Conservation (phyloP, 2,113 vertebrate species). For the Pagrus major region DNA sequence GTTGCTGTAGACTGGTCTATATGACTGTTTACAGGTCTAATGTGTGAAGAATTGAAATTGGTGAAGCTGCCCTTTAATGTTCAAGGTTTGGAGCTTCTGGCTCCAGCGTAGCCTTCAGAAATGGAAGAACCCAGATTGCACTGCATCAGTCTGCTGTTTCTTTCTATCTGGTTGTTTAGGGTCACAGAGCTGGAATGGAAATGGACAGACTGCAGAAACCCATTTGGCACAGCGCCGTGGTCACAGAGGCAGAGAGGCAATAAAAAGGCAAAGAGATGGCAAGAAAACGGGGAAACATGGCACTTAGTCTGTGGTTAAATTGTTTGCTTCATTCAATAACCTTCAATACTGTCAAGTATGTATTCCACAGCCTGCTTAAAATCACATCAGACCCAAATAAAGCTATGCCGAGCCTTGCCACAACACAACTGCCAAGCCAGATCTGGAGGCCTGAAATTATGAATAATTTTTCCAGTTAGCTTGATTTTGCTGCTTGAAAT, state of each 20-base stretch:
- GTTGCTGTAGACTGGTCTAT: constrained; percentile 19
- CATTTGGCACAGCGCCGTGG: constrained; percentile 31
- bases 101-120: background rate
- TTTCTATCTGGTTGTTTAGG: constrained; percentile 7
- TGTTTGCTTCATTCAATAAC: constrained; percentile 13
- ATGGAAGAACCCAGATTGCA: background rate
- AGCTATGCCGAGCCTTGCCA: background rate
- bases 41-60: no score
- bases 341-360: background rate
- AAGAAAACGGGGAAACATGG: constrained; percentile 3
- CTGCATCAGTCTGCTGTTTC: background rate
- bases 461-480: background rate
- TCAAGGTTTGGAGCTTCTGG: background rate
- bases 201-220: constrained; percentile 21
- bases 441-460: background rate
- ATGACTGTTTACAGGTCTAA: no score
- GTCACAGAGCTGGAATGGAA: constrained; percentile 32
- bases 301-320: constrained; percentile 23
- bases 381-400: background rate
- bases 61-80: no score
- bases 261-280: constrained; percentile 27
- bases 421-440: background rate
- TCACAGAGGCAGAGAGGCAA: constrained; percentile 12
- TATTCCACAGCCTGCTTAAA: background rate
- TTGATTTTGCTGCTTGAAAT: constrained; percentile 1